Percentiles rank a stretch among this genome's conserved stretches.
phyloP scores from a whole-genome alignment of 2,888 invertebrate species.

The Sarcophaga variegata region DNA sequence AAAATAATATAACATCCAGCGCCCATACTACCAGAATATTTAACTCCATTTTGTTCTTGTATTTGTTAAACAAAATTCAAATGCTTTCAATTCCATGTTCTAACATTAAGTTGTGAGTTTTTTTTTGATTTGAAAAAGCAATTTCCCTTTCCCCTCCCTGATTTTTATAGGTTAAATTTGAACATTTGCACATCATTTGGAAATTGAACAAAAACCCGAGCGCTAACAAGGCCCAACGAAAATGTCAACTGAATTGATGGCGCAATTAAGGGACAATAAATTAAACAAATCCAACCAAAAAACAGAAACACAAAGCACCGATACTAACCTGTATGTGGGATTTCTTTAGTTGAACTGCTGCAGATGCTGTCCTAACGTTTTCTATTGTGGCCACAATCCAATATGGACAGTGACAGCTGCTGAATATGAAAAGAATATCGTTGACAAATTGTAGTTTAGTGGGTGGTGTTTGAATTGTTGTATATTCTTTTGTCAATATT shows the following conservation, averaged over 20 bases:
- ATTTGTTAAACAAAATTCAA: slow-evolving; percentile 6
- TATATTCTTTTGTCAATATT: neutral
- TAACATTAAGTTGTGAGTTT: neutral
- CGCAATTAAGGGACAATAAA: slow-evolving; percentile 47
- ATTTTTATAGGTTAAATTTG: slow-evolving; percentile 15
- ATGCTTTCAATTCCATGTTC: neutral
- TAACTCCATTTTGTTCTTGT: too few relatives aligned
- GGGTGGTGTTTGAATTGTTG: neutral
- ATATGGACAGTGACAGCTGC: neutral
- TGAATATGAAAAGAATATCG: neutral
- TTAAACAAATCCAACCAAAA: slow-evolving; percentile 39
- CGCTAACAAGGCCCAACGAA: neutral
- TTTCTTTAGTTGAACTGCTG: neutral
- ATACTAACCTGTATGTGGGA: neutral
- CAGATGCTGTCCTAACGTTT: neutral
- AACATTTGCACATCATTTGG: neutral
- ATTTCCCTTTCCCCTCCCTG: neutral
- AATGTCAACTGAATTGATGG: slow-evolving; percentile 41
- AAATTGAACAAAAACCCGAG: neutral
- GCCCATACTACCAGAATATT: too few relatives aligned
- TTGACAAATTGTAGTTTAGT: neutral
- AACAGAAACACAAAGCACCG: neutral
- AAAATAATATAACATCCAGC: too few relatives aligned
- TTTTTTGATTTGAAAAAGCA: neutral
- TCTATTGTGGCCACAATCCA: neutral